Evolutionary conservation across 2,888 invertebrate species (phyloP).

Genomic region (Harpagoxenus sublaevis): DNA sequence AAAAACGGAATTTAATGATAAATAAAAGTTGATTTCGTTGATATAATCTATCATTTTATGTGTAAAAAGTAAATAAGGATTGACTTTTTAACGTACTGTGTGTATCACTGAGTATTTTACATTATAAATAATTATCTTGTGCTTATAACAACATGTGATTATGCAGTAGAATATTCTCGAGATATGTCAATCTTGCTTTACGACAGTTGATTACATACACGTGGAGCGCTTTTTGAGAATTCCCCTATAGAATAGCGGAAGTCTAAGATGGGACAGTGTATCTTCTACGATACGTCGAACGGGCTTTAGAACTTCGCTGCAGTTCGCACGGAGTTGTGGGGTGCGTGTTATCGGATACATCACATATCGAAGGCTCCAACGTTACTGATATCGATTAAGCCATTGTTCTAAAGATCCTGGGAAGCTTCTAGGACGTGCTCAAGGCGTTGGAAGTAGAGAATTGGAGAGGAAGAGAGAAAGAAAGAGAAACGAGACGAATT

Average conservation of each 20-base stretch:
- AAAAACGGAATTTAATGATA: neutral
- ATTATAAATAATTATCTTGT: neutral
- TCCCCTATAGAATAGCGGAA: slow-evolving; percentile 50
- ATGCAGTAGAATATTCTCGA: neutral
- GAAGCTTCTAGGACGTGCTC: slow-evolving; percentile 52
- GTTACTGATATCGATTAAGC: slow-evolving; percentile 73
- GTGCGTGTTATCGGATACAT: slow-evolving; percentile 71
- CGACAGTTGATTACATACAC: slow-evolving; percentile 54
- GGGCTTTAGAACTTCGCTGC: slow-evolving; percentile 66
- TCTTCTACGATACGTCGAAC: slow-evolving; percentile 62
- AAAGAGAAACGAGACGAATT: slow-evolving; percentile 66
- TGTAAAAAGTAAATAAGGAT: neutral
- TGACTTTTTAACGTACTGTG: neutral
- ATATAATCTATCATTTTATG: neutral
- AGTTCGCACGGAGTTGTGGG: slow-evolving; percentile 65
- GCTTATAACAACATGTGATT: neutral
- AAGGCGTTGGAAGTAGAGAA: slow-evolving; percentile 29
- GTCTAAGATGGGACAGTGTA: slow-evolving; percentile 61
- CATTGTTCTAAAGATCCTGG: slow-evolving; percentile 60
- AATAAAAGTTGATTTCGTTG: neutral
- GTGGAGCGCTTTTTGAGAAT: slow-evolving; percentile 59
- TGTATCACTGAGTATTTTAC: neutral
- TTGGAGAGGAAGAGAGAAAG: neutral
- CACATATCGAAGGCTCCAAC: slow-evolving; percentile 66
- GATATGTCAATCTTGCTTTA: slow-evolving; percentile 37